Evolutionary conservation across 2,797 vertebrate species (phyloP).

Genomic region (Melanotaenia nigrans): DNA sequence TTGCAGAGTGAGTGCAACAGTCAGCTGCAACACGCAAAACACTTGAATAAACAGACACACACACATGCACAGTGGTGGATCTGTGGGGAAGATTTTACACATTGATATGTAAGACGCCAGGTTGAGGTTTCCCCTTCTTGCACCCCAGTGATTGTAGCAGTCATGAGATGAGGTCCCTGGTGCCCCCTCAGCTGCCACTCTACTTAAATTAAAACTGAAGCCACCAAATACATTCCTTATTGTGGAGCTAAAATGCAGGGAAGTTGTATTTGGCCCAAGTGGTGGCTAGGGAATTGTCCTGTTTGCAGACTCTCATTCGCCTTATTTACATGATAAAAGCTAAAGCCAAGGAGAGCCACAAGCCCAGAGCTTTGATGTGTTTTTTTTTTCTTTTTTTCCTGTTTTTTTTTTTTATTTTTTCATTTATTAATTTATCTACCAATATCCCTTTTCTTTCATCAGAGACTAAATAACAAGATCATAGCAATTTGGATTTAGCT

Average conservation of each 20-base stretch:
- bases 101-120: constrained; percentile 65
- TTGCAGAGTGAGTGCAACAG: constrained; percentile 65
- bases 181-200: constrained; percentile 89
- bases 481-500: constrained; percentile 79
- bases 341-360: constrained; percentile 74
- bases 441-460: constrained; percentile 75
- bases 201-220: constrained; percentile 92
- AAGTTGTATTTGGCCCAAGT: constrained; percentile 90
- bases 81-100: constrained; percentile 53
- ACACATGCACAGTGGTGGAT: constrained; percentile 28
- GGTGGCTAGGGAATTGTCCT: constrained; percentile 88
- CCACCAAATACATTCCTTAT: constrained; percentile 89
- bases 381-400: background rate
- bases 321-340: constrained; percentile 97
- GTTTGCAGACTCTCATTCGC: constrained; percentile 76
- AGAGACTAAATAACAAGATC: constrained; percentile 71
- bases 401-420: constrained; percentile 20
- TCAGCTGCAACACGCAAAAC: constrained; percentile 53
- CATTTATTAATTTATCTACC: constrained; percentile 80
- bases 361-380: constrained; percentile 18
- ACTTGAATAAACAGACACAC: constrained; percentile 35
- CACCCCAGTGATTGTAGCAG: constrained; percentile 71
- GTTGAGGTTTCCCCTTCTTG: constrained; percentile 71
- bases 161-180: constrained; percentile 82
- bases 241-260: constrained; percentile 83